Base-by-base conservation (phyloP, 2,113 vertebrate genomes). In the Anolis sagrei region DNA sequence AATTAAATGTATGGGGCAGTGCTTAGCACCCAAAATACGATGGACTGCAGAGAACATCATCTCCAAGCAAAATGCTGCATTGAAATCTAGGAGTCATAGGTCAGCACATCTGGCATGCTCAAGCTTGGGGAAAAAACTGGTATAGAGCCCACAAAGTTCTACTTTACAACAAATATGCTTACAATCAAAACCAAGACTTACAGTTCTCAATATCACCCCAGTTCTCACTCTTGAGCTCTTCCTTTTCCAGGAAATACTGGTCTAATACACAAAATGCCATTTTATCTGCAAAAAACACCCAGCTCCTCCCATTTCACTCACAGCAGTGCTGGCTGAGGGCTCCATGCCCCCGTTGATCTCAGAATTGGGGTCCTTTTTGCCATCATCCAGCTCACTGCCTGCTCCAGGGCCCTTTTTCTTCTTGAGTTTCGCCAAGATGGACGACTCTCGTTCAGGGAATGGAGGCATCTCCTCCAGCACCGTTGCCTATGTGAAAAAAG, bases 381-480 rank as follows among this genome's bases (percentile, higher is more conserved):
- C 95, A 10, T 98, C 98, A 0, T 98, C 98, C 86, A 98, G 95
- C 58, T 98, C 97, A 0, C 96, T 96, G 79, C 96, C 97, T 0
- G 97, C 97, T 7, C 98, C 97, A 0, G 98, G 98, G 1, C 98
- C 98, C 89, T 98, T 98, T 94, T 98, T 98, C 94, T 98, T 98
- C 93, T 98, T 98, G 88, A 98, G 95, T 81, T 98, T 98, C 29
- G 98, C 98, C 90, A 98, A 93, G 90, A 98, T 98, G 69, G 98
- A 98, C 0, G 98, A 98, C 94, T 98, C 98, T 0, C 98, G 96
- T 92, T 98, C 98, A 0, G 98, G 98, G 93, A 98, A 98, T 0
- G 98, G 98, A 0, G 98, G 98, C 98, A 98, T 98, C 94, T 98
- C 98, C 90, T 98, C 98, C 90, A 98, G 93, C 27, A 98, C 98